Evolutionary conservation across 2,113 vertebrate genomes (phyloP), one percentile per base, ranked within the genome.

Genomic region (Seriola dumerili): DNA sequence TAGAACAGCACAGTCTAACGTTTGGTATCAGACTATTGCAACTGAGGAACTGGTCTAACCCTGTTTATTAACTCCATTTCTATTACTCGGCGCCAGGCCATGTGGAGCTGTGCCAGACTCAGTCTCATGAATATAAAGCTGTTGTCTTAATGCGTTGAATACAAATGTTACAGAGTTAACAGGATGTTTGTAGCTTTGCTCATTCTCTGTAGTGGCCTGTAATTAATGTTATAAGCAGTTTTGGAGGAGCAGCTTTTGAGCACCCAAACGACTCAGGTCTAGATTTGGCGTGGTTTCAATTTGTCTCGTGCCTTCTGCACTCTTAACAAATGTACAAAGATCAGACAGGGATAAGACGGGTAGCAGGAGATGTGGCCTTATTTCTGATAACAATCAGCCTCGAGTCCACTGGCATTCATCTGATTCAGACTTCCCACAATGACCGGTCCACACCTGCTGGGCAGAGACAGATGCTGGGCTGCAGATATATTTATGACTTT

Each of bases 21-120:
- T 78, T 59, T 40, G 21, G 63, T 69, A 69, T 72, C 46, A 68
- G 2, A 69, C 25, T 11, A 8, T 1, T 57, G 46, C 12, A 14
- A 34, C 19, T n/a, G 44, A 83, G 46, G 40, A 63, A 52, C 6
- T n/a, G 32, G 13, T 74, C 34, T 13, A 21, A 21, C 16, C 29
- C 72, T 64, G 23, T 76, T 89, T 73, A 79, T 76, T 50, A 65
- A 69, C 36, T 85, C 38, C 11, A 57, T 67, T 68, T 76, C 38
- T 36, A 70, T 70, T 59, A 25, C 16, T 70, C 29, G 77, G 59
- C 0, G 1, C 48, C 68, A 17, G 48, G 19, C 16, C 32, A 12
- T 0, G 61, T 81, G 70, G 70, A 71, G 21, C 70, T 0, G 12
- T 5, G 69, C 80, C 80, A 76, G 32, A 9, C 29, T 36, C 0